Base-by-base conservation (phyloP, 2,797 vertebrate species). In the Columba guinea region DNA sequence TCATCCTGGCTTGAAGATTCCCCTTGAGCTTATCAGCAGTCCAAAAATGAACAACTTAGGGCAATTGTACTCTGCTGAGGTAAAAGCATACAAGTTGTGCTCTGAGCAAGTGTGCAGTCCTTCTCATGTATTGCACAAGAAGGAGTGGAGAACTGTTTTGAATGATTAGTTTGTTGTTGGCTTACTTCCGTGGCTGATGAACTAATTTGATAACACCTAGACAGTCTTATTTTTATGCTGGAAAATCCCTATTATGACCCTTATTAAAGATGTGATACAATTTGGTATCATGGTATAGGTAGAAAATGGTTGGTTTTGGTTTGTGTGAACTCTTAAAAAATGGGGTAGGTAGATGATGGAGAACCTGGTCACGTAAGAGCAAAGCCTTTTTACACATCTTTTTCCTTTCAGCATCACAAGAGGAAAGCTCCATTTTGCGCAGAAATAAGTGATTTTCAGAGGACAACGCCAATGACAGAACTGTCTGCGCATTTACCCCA, bases 401-500 rank as follows among this genome's bases (percentile, higher is more conserved):
- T 95, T 94, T 92, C 75, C 76, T 97, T 98, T 90, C 96, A 97
- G 97, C 89, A 78, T 80, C 87, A 88, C 78, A 84, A 93, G 96
- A 97, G 73, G 89, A 89, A 88, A 63, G 56, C 85, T 70, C 81
- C 3, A 0, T 83, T 95, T 97, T 97, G 95, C 94, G 49, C 80
- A 75, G 65, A 80, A 95, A 84, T 62, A 96, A 97, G 83, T 26
- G 22, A 62, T 90, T 96, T 95, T 77, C 91, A 32, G 89, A 95
- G 92, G 64, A 91, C 92, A 95, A 96, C 90, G 94, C 96, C 94
- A 95, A 98, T 98, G 98, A 98, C 98, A 97, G 98, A 98, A 95
- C 89, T 98, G 74, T 98, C 98, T 74, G 98, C 98, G 0, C 98
- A 98, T 85, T 95, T 98, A 92, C 98, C 98, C 82, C 98, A 98